phyloP scores from a whole-genome alignment of 2,113 vertebrate genomes.

The Amphiprion percula region DNA sequence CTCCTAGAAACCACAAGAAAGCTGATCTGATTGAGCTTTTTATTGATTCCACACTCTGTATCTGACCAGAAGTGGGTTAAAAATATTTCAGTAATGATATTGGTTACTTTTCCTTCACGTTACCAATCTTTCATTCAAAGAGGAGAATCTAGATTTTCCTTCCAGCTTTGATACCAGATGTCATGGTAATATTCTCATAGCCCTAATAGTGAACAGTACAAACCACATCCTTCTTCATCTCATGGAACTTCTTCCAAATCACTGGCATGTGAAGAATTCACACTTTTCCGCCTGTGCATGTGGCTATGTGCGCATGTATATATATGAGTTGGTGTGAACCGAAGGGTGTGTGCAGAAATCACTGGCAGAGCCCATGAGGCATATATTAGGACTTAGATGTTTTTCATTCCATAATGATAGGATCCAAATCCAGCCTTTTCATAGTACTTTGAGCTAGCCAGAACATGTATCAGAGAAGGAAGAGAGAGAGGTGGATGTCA shows the following conservation, averaged over 20 bases:
- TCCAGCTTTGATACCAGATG: conserved; percentile 52
- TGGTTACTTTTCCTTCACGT: not conserved
- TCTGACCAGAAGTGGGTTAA: conserved; percentile 29
- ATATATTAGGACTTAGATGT: conserved; percentile 76
- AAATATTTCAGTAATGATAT: conserved; percentile 30
- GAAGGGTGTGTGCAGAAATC: conserved; percentile 58
- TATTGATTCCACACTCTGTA: conserved; percentile 49
- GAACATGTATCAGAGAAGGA: conserved; percentile 60
- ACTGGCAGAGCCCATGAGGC: conserved; percentile 65
- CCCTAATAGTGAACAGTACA: conserved; percentile 36
- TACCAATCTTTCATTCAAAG: conserved; percentile 3
- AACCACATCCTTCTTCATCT: conserved; percentile 54
- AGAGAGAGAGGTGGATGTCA: conserved; percentile 41
- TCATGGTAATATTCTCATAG: conserved; percentile 47
- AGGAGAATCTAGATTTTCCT: conserved; percentile 30
- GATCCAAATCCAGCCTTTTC: conserved; percentile 66
- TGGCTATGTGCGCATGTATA: not conserved
- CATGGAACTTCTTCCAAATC: conserved; percentile 50
- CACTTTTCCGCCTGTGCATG: conserved; percentile 29
- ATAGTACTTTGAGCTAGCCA: conserved; percentile 62
- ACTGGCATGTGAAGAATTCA: conserved; percentile 43
- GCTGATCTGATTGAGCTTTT: conserved; percentile 36
- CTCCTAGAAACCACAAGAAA: conserved; percentile 54
- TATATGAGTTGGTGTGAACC: conserved; percentile 23
- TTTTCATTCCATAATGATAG: conserved; percentile 82